Base-by-base conservation (phyloP, 2,113 vertebrate genomes). In the Lophochroa leadbeateri region DNA sequence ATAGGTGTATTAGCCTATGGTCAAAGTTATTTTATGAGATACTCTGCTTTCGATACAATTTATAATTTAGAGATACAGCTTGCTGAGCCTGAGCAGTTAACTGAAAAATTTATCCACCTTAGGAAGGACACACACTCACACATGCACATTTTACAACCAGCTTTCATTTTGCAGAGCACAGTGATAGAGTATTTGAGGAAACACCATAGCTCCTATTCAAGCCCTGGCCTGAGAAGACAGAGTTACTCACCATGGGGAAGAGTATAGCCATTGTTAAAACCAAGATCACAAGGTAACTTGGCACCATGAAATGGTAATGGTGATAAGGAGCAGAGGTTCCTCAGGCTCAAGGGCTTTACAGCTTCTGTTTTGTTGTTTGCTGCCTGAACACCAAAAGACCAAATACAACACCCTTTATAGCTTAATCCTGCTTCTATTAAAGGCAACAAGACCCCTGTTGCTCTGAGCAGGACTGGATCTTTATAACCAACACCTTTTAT, bases 311-410 rank as follows among this genome's bases (percentile, higher is more conserved):
- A 78, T 0, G 1, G 28, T 50, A 63, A 63, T 6, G 31, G n/a
- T 4, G 25, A 41, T 20, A 46, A 0, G 5, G 80, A 83, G 13
- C 27, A 65, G 46, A 86, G 46, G 31, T 39, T 94, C 50, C 64
- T 63, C 21, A 41, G 28, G 53, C 71, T 82, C 53, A 61, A 72
- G 41, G 21, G 44, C 53, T 88, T 55, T 43, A 55, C 13, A 70
- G n/a, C 20, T 82, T 63, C 50, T 68, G 60, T 41, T 91, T 88
- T 85, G 44, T 68, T 91, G 57, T 82, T 90, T 86, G 64, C 52
- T 93, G 33, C 60, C 35, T 25, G 55, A 58, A 35, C 53, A 86
- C 46, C 65, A 47, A 90, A 83, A 47, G 35, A 61, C 60, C 29
- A 87, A 76, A 92, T 41, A 75, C 20, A n/a, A 24, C 57, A 58